Conservation (phyloP, 2,797 vertebrate species). For the Psittacula echo region DNA sequence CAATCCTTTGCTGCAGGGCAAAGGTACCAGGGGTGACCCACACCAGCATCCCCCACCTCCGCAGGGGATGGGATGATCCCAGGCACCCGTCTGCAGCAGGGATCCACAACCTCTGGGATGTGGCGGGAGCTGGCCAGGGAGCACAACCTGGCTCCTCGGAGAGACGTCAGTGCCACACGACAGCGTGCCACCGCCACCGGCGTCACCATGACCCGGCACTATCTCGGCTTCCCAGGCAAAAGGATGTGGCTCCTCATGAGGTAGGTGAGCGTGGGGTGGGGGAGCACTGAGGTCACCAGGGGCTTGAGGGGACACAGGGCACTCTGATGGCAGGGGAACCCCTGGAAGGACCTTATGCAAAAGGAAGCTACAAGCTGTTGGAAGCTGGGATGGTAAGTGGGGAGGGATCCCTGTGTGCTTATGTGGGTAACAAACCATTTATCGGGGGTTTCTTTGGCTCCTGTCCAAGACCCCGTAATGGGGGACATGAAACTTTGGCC, state of each 20-base stretch:
- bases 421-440: neutral
- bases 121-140: neutral
- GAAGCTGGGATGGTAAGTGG: accelerated
- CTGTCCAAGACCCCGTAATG: accelerated
- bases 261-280: neutral
- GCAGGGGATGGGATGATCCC: accelerated
- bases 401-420: neutral
- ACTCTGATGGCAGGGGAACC: neutral
- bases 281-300: accelerated
- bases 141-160: accelerated
- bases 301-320: neutral
- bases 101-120: neutral
- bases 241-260: neutral
- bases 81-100: neutral
- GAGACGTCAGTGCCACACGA: neutral
- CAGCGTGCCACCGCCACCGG: neutral
- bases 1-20: neutral
- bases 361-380: neutral
- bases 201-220: neutral
- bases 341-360: neutral
- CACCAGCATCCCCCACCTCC: neutral
- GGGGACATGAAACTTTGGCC: neutral
- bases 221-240: neutral
- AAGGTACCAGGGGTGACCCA: neutral
- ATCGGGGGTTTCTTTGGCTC: neutral